Percentiles rank a stretch among this genome's conserved stretches.
phyloP scores from a whole-genome alignment of 2,888 invertebrate species.

The Brachyptera risi region DNA sequence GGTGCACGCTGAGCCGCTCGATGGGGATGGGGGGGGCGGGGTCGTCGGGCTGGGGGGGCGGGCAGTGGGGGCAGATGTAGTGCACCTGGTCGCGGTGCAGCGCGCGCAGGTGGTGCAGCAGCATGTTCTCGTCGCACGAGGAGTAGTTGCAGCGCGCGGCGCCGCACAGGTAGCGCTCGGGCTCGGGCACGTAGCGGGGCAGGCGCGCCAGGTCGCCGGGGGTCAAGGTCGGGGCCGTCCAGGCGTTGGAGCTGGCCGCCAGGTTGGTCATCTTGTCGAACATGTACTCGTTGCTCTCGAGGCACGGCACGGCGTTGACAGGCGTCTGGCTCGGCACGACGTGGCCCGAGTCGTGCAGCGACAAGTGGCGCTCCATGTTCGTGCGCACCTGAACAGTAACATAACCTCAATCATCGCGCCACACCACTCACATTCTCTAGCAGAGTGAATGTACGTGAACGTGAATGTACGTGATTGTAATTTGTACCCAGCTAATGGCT shows the following conservation, averaged over 20 bases:
- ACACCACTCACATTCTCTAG: no score
- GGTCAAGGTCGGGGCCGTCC: slow-evolving; percentile 34
- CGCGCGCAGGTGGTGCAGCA: slow-evolving; percentile 67
- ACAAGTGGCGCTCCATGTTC: slow-evolving; percentile 68
- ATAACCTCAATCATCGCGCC: no score
- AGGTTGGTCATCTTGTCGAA: slow-evolving; percentile 83
- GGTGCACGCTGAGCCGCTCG: slow-evolving; percentile 64
- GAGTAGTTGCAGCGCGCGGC: slow-evolving; percentile 65
- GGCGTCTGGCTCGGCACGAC: slow-evolving; percentile 60
- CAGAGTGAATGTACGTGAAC: no score
- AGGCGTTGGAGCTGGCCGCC: slow-evolving; percentile 60
- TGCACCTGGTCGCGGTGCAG: slow-evolving; percentile 57
- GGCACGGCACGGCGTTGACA: slow-evolving; percentile 76
- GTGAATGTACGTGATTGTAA: no score
- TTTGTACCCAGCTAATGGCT: no score
- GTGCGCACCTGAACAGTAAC: slow-evolving; percentile 43
- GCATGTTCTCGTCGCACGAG: slow-evolving; percentile 65
- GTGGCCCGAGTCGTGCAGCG: slow-evolving; percentile 50
- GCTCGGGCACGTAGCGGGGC: slow-evolving; percentile 52
- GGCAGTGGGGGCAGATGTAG: slow-evolving; percentile 64
- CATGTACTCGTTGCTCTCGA: slow-evolving; percentile 72
- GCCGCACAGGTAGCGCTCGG: slow-evolving; percentile 66
- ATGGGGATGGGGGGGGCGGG: slow-evolving; percentile 45
- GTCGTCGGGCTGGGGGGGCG: slow-evolving; percentile 42
- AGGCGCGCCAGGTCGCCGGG: slow-evolving; percentile 36